Evolutionary conservation across 1,140 invertebrate genomes (phyloP).

Genomic region (Tribolium castaneum): DNA sequence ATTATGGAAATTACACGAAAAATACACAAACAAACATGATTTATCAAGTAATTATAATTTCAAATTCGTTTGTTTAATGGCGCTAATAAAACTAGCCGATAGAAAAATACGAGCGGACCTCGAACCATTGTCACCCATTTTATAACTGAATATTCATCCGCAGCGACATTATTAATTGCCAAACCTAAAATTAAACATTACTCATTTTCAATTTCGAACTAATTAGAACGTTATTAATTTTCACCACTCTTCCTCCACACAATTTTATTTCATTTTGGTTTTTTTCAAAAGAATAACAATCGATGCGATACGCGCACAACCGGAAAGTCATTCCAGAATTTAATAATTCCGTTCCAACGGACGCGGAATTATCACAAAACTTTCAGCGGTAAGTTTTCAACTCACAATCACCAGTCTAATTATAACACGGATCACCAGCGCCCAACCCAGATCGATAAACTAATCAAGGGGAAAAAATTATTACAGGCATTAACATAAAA

Average conservation of each 20-base stretch:
- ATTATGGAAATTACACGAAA: constrained; percentile 34
- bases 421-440: not conserved
- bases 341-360: constrained; percentile 3
- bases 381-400: not conserved
- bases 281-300: not conserved
- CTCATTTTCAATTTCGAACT: constrained; percentile 22
- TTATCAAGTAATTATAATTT: constrained; percentile 36
- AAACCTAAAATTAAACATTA: constrained; percentile 26
- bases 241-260: not conserved
- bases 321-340: not conserved
- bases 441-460: no score
- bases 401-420: not conserved
- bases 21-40: constrained; percentile 36
- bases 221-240: constrained; percentile 27
- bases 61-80: constrained; percentile 34
- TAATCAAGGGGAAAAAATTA: no score
- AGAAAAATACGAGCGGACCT: not conserved
- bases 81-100: constrained; percentile 29
- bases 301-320: constrained; percentile 8
- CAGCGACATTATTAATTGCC: constrained; percentile 14
- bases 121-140: not conserved
- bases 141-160: constrained; percentile 16
- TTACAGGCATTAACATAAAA: no score
- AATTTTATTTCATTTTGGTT: not conserved
- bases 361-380: not conserved